Evolutionary conservation across 1,140 invertebrate species (phyloP), one percentile per base, ranked within the genome.

Genomic region (Bombus huntii): DNA sequence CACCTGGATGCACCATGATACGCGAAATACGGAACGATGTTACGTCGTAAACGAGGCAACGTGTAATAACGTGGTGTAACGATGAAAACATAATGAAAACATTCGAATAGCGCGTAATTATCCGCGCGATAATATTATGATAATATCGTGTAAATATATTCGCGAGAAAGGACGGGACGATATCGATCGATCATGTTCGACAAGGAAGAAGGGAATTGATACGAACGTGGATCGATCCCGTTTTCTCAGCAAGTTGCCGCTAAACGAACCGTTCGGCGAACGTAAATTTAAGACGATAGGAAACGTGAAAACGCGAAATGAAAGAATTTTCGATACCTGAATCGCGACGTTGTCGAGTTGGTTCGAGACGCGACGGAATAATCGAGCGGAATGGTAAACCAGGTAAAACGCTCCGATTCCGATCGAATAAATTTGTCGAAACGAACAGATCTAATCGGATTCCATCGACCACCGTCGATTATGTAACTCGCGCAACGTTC

Each of bases 241-340:
- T 31, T 28, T 34, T 22, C 28, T 77, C 18, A 0, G 31, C 34
- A 4, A 28, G 0, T n/a, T 31, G 47, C 6, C 13, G n/a, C 34
- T 3, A 15, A 76, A 13, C 12, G 53, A 59, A 37, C 12, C 34
- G 28, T 77, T 62, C 28, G 5, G 42, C 62, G 28, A 13, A 18
- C 12, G 15, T 13, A 15, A 39, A 39, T 42, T 31, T n/a, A 39
- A 76, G 5, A n/a, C 42, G 15, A 6, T 3, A 10, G 15, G 42
- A 34, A 10, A 31, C 18, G 3, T 0, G n/a, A 9, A 9, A 31
- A 22, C 1, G 0, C 25, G 5, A 59, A 39, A 59, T n/a, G 13
- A 6, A 28, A 5, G 3, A 3, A n/a, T 42, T 25, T 28, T 34
- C 28, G 66, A 5, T 28, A 28, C 0, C 1, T 1, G n/a, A 44